Evolutionary conservation across 2,888 invertebrate species (phyloP), one percentile per base, ranked within the genome.

Genomic region (Disparrhopalites patrizii): DNA sequence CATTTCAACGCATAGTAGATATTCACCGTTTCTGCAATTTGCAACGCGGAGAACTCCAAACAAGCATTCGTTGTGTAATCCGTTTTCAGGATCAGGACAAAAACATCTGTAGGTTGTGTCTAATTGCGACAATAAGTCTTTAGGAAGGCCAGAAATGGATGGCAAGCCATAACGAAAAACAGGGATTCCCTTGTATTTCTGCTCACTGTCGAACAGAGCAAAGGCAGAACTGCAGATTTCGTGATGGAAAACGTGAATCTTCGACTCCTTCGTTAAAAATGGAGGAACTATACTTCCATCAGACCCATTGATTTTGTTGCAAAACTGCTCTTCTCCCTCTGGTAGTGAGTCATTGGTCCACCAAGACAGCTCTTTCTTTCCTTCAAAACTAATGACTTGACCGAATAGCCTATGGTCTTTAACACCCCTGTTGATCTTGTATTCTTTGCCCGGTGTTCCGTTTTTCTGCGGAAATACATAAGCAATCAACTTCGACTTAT

Each of bases 261-360:
- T 74, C 23, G 77, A 74, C 30, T 74, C 68, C 64, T 77, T 77
- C 20, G 70, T 68, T 8, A 80, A 71, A 52, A 77, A 77, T 0
- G 80, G 79, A 5, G 76, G 77, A 72, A 79, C 78, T 28, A 79
- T 71, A 1, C 77, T 75, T 13, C 80, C 80, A 67, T 80, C 80
- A 0, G 78, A 78, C 8, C 80, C 80, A 23, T 77, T 77, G 65
- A 80, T 76, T 69, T 70, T 71, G 56, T 66, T 61, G 76, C 74
- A 28, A 78, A 77, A 52, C 76, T 70, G 27, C 23, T 47, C 30
- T 15, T 3, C 62, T 57, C 54, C 23, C 40, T 54, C 25, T 33
- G 23, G 25, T 47, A 5, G 27, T 4, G 30, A 31, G 1, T 68
- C 68, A 70, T 56, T 62, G 68, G n/a, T 28, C 30, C 20, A 74